Percentiles rank a stretch among this genome's conserved stretches.
Conservation (phyloP, 2,797 vertebrate species). For the Peromyscus attwateri region DNA sequence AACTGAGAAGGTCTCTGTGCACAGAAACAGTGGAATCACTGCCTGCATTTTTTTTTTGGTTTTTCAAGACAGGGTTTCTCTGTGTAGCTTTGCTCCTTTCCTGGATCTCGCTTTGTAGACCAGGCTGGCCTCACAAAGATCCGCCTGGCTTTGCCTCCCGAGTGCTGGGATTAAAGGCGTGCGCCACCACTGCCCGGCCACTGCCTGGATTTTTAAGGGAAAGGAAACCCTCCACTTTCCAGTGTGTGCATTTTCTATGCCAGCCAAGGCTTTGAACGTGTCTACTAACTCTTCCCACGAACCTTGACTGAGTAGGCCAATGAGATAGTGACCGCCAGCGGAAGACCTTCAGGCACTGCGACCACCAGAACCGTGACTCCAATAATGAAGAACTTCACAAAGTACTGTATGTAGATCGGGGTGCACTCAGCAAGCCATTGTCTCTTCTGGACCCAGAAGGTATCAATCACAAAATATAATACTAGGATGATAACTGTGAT, state of each 20-base stretch:
- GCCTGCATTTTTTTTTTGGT: not conserved
- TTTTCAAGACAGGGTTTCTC: no score
- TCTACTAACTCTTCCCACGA: conserved; percentile 76
- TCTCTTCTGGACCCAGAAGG: conserved; percentile 96
- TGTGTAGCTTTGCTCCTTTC: no score
- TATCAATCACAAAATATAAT: conserved; percentile 96
- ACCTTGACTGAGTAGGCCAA: conserved; percentile 99
- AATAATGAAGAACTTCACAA: conserved; percentile 99
- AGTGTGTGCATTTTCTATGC: not conserved
- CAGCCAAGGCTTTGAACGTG: not conserved
- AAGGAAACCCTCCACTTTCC: not conserved
- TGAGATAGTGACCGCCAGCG: conserved; percentile 98
- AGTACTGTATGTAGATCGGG: conserved; percentile 98
- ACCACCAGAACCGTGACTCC: conserved; percentile 99
- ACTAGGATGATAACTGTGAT: conserved; percentile 99
- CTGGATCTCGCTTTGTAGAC: no score
- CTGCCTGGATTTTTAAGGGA: not conserved
- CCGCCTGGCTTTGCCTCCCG: no score
- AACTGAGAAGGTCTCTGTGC: not conserved
- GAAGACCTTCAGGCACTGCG: conserved; percentile 98
- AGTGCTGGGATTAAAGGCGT: no score
- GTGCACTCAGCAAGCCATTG: conserved; percentile 96
- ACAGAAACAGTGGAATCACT: not conserved
- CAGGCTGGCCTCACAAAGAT: no score
- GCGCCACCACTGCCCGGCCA: not conserved